Conservation (phyloP, 2,797 vertebrate genomes). For the Hoplostethus atlanticus region DNA sequence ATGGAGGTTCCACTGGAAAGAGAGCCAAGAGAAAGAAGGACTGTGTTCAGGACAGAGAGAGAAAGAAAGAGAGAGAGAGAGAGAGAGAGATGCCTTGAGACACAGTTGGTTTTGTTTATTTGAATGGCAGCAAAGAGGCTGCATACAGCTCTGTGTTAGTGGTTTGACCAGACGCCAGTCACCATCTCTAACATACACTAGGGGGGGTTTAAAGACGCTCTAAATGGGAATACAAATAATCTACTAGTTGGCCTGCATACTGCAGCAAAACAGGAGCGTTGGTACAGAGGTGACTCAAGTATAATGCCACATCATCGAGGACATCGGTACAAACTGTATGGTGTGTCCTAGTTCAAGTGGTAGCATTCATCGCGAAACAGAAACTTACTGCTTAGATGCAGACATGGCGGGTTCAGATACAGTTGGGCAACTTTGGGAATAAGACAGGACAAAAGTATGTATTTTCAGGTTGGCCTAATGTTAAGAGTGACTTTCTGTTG, state of each 20-base stretch:
- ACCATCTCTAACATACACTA: slow-evolving; percentile 36
- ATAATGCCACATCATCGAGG: slow-evolving; percentile 59
- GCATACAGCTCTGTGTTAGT: slow-evolving; percentile 44
- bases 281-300: slow-evolving; percentile 28
- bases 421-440: not conserved
- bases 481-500: slow-evolving; percentile 27
- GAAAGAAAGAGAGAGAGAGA: slow-evolving; percentile 8
- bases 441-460: not conserved
- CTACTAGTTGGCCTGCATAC: slow-evolving; percentile 27
- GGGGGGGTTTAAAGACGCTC: slow-evolving; percentile 48
- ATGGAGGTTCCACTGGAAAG: slow-evolving; percentile 14
- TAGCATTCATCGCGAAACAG: not conserved
- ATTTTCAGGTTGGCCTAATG: slow-evolving; percentile 4
- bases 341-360: slow-evolving; percentile 18
- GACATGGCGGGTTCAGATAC: no score
- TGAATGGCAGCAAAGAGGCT: slow-evolving; percentile 54
- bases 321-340: slow-evolving; percentile 10
- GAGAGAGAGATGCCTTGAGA: slow-evolving; percentile 35
- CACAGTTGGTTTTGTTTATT: slow-evolving; percentile 69
- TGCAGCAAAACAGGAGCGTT: slow-evolving; percentile 37
- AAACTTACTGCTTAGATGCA: no score
- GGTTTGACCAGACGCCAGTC: slow-evolving; percentile 58
- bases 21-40: slow-evolving; percentile 20
- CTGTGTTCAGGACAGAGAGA: slow-evolving; percentile 32
- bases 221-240: slow-evolving; percentile 70